phyloP scores from a whole-genome alignment of 2,888 invertebrate genomes.

The Arge pagana region DNA sequence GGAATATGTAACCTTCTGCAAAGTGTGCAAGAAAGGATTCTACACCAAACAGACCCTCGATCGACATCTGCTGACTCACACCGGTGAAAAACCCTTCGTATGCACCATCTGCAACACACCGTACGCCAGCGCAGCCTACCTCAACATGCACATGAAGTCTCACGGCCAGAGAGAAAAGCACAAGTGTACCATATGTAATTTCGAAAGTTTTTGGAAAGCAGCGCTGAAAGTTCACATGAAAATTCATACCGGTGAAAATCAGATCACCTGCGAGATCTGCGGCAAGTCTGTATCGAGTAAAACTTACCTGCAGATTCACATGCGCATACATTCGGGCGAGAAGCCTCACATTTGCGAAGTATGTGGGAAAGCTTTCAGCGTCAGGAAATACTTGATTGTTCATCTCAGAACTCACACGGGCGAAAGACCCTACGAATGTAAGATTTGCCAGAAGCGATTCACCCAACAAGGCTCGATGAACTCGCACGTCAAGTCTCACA shows the following conservation, averaged over 20 bases:
- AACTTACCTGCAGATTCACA: constrained; percentile 45
- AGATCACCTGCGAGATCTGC: constrained; percentile 55
- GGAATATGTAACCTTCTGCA: constrained; percentile 61
- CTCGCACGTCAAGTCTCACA: constrained; percentile 48
- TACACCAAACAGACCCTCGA: constrained; percentile 60
- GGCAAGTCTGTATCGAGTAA: constrained; percentile 54
- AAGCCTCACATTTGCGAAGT: constrained; percentile 48
- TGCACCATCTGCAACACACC: constrained; percentile 60
- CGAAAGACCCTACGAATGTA: constrained; percentile 50
- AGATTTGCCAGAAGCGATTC: constrained; percentile 52
- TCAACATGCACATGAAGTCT: constrained; percentile 63
- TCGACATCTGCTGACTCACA: constrained; percentile 59
- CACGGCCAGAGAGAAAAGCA: constrained; percentile 51
- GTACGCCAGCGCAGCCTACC: constrained; percentile 62
- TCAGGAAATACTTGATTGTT: constrained; percentile 46
- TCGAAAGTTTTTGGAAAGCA: constrained; percentile 58
- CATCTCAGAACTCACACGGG: constrained; percentile 52
- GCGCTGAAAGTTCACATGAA: constrained; percentile 58
- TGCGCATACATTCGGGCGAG: constrained; percentile 48
- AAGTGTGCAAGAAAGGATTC: constrained; percentile 61
- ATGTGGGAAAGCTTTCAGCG: constrained; percentile 49
- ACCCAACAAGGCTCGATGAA: constrained; percentile 53
- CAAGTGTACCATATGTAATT: constrained; percentile 56
- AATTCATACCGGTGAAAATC: constrained; percentile 57
- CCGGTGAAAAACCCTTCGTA: constrained; percentile 57